Conservation (phyloP, 2,797 vertebrate genomes). For the Sebastes matsubarae region DNA sequence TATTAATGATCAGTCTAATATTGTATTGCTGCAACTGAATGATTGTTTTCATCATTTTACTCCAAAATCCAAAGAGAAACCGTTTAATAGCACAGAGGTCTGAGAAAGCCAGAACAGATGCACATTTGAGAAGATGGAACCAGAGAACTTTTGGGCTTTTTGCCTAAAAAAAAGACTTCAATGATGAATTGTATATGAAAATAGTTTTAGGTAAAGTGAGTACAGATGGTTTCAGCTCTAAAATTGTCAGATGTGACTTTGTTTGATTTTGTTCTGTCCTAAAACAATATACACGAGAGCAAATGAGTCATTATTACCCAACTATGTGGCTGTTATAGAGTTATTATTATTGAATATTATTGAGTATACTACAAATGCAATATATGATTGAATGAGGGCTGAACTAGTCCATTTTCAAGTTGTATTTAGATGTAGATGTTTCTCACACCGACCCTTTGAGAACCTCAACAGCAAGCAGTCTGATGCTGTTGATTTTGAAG, state of each 20-base stretch:
- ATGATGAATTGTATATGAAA: not conserved
- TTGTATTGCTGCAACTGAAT: not conserved
- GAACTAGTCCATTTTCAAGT: not conserved
- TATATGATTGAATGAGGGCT: not conserved
- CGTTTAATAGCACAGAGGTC: not conserved
- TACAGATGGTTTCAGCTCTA: not conserved
- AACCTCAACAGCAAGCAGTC: not conserved
- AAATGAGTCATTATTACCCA: not conserved
- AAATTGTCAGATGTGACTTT: not conserved
- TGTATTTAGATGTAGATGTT: not conserved
- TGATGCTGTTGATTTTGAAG: not conserved
- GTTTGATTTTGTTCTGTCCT: not conserved
- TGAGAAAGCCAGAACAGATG: not conserved
- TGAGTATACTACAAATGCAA: not conserved
- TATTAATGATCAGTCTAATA: not conserved
- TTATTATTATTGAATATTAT: not conserved
- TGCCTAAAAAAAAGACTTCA: not conserved
- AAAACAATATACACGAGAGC: not conserved
- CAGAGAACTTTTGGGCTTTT: not conserved
- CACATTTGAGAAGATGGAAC: not conserved
- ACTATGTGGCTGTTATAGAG: not conserved
- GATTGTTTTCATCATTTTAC: not conserved
- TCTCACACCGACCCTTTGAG: too few relatives aligned
- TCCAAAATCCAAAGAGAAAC: not conserved
- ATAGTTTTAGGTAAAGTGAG: not conserved